phyloP scores from a whole-genome alignment of 1,140 invertebrate species.

The Drosophila melanogaster region Release_6_plus_ISO1_MT NT_037436.4:5817001-5817500 shows the following conservation, averaged over 20 bases:
- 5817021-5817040: constrained; percentile 71
- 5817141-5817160: constrained; percentile 32
- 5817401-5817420: background rate
- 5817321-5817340: constrained; percentile 66
- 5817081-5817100: constrained; percentile 52
- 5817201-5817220: constrained; percentile 21
- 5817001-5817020: background rate
- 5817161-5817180: constrained; percentile 31
- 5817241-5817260: constrained; percentile 73
- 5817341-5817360: constrained; percentile 30
- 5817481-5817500: no score
- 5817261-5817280: constrained; percentile 23
- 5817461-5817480: no score
- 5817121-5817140: constrained; percentile 76
- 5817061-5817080: constrained; percentile 32
- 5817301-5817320: constrained; percentile 59
- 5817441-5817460: no score
- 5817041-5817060: constrained; percentile 24
- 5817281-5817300: constrained; percentile 73
- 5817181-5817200: constrained; percentile 36
- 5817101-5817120: constrained; percentile 78
- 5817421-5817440: no score
- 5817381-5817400: constrained; percentile 15
- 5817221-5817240: constrained; percentile 51
- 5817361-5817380: constrained; percentile 27